These are phyloP conservation scores for Microtus ochrogaster DNA, from an alignment of 2,113 vertebrate species.

Conservation along the genomic window DNA sequence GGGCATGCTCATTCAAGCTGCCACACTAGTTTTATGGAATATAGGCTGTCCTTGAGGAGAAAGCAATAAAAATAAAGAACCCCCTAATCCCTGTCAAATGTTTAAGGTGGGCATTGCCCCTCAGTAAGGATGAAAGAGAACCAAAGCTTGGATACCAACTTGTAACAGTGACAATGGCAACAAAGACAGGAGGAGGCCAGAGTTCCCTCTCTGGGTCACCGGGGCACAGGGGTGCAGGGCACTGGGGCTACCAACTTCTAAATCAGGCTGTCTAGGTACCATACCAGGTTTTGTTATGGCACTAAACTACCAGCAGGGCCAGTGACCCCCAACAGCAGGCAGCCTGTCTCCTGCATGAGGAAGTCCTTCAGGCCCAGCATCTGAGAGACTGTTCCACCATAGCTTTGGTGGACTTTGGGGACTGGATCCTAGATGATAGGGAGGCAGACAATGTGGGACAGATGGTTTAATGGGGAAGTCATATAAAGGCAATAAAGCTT, in stretches of 20 bases:
- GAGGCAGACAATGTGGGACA: background rate
- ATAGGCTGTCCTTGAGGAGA: background rate
- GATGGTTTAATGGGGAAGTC: background rate
- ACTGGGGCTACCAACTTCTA: too few relatives aligned
- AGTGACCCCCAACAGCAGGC: background rate
- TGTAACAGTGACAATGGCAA: background rate
- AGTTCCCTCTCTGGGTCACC: fast-evolving
- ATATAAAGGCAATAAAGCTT: background rate
- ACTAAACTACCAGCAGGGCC: fast-evolving
- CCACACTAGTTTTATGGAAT: background rate
- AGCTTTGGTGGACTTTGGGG: background rate
- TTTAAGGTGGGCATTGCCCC: background rate
- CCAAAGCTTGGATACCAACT: background rate
- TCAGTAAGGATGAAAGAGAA: background rate
- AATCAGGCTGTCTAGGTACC: background rate
- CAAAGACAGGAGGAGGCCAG: background rate
- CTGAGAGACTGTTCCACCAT: background rate
- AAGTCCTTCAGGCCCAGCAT: background rate
- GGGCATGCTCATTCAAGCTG: background rate
- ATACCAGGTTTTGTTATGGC: background rate
- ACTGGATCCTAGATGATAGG: background rate
- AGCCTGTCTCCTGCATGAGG: background rate
- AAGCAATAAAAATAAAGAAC: too few relatives aligned
- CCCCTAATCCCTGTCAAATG: background rate
- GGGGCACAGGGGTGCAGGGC: fast-evolving